Evolutionary conservation across 92 coral and sea anemone species (phyloP).

Genomic region (Plumapathes pennacea): DNA sequence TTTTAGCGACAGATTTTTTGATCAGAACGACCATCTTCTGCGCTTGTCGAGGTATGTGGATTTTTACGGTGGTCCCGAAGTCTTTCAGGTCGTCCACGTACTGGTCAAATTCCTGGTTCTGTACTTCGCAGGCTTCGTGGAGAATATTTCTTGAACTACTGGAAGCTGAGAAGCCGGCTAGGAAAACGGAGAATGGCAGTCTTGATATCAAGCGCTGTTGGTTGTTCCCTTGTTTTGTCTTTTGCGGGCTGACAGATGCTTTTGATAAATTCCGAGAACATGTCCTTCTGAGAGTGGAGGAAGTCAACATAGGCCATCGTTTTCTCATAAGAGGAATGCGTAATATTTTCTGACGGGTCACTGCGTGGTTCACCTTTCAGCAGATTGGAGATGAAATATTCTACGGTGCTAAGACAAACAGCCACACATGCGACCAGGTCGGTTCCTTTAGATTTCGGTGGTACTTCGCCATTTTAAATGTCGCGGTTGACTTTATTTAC

Average conservation of each 20-base stretch:
- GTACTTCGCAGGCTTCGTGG: slow-evolving; percentile 10
- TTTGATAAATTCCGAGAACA: slow-evolving; percentile 19
- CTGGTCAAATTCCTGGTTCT: slow-evolving; percentile 15
- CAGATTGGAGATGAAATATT: slow-evolving; percentile 1
- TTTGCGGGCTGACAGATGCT: slow-evolving; percentile 1
- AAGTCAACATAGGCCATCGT: slow-evolving; percentile 2
- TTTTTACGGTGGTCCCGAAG: slow-evolving; percentile 1
- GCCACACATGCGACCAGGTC: slow-evolving; percentile 12
- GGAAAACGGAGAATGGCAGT: slow-evolving; percentile 14
- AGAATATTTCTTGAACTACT: slow-evolving; percentile 21
- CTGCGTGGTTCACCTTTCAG: not conserved
- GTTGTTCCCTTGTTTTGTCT: slow-evolving; percentile 15
- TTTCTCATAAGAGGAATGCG: not conserved
- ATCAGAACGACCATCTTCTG: slow-evolving; percentile 4
- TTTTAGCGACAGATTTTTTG: slow-evolving; percentile 9
- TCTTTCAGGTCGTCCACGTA: not conserved
- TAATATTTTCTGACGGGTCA: not conserved
- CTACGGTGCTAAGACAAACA: not conserved
- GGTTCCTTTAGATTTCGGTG: slow-evolving; percentile 9
- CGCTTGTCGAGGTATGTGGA: slow-evolving; percentile 4
- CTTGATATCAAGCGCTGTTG: slow-evolving; percentile 6
- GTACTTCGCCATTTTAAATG: slow-evolving; percentile 7
- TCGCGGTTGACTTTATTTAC: slow-evolving; percentile 2
- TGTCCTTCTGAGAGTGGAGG: slow-evolving; percentile 17
- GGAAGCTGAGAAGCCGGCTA: slow-evolving; percentile 5